Percentiles rank a stretch among this genome's conserved stretches.
Conservation (phyloP, 2,797 vertebrate species). For the Buceros bicornis region DNA sequence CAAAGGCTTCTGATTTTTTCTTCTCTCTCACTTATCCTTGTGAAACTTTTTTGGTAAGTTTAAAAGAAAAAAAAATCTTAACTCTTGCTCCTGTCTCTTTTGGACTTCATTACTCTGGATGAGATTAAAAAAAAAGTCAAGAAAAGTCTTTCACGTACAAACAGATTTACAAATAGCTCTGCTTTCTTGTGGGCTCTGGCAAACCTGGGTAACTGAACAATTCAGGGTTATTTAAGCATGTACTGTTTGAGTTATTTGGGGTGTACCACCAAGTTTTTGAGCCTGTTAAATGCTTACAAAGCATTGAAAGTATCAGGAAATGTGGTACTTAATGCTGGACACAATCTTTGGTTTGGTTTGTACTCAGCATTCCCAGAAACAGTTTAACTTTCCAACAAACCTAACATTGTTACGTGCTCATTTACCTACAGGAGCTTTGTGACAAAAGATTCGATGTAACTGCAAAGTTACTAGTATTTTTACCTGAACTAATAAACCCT, state of each 20-base stretch:
- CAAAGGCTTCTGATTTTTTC: not conserved
- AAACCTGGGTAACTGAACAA: not conserved
- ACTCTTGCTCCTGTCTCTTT: not conserved
- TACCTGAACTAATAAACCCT: not conserved
- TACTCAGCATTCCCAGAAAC: not conserved
- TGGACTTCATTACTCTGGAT: not conserved
- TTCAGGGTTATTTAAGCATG: not conserved
- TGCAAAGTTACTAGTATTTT: not conserved
- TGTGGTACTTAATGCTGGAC: not conserved
- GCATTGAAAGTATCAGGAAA: not conserved
- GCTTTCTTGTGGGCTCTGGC: not conserved
- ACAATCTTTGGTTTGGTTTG: not conserved
- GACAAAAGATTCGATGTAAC: not conserved
- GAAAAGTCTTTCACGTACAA: not conserved
- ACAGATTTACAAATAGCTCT: not conserved
- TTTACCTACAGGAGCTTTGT: not conserved
- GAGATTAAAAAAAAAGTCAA: not conserved
- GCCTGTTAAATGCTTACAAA: not conserved
- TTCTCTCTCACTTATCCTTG: too few species aligned
- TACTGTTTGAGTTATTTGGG: not conserved
- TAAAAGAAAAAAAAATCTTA: not conserved
- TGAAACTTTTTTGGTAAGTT: not conserved
- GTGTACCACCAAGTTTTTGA: not conserved
- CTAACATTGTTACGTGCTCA: accelerated
- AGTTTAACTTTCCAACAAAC: not conserved